These are phyloP conservation scores for Gastracanthus pulcherrimus DNA, from an alignment of 2,888 invertebrate species.

Conservation along the genomic window DNA sequence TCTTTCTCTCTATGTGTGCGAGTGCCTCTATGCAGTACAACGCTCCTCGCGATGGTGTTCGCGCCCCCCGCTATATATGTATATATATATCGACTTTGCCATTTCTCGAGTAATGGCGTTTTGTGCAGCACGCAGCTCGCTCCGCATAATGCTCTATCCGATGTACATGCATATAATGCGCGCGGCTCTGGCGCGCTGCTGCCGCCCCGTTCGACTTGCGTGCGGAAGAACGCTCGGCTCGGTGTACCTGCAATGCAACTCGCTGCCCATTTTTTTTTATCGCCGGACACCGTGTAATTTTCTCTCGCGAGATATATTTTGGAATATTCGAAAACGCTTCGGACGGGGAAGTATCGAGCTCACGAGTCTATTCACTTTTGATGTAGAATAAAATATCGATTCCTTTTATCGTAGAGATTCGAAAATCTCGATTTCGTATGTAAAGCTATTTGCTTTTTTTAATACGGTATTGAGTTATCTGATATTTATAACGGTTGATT, in stretches of 20 bases:
- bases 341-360: not conserved
- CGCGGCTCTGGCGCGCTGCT: too few species aligned
- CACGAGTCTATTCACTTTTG: not conserved
- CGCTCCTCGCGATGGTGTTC: too few species aligned
- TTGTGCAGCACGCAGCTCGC: conserved; percentile 10
- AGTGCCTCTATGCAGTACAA: too few species aligned
- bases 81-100: conserved; percentile 17
- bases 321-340: not conserved
- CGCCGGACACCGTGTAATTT: not conserved
- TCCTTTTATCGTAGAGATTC: too few species aligned
- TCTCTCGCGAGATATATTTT: not conserved
- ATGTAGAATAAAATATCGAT: not conserved
- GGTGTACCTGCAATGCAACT: too few species aligned
- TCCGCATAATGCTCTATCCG: not conserved
- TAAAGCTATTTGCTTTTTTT: too few species aligned
- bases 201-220: too few species aligned
- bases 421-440: too few species aligned
- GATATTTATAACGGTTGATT: too few species aligned
- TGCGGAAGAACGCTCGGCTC: not conserved
- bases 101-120: conserved; percentile 1
- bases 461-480: too few species aligned
- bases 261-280: not conserved
- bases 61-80: too few species aligned
- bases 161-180: not conserved
- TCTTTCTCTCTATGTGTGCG: not conserved